Conservation (phyloP, 2,888 invertebrate genomes). For the Scaptomyza reducta region DNA sequence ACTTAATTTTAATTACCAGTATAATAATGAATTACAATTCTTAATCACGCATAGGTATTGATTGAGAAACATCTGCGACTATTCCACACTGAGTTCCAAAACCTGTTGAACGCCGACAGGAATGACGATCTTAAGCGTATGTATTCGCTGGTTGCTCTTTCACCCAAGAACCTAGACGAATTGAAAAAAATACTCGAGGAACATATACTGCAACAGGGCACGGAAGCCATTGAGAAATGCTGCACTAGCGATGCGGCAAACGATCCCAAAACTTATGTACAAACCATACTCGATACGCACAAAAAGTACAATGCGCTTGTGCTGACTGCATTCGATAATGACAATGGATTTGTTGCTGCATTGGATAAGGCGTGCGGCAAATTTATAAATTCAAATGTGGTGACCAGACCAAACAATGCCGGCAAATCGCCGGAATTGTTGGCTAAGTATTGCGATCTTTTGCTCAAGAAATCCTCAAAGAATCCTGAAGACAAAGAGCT, state of each 20-base stretch:
- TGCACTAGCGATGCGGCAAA: conserved; percentile 95
- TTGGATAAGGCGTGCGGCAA: conserved; percentile 98
- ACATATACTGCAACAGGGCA: conserved; percentile 96
- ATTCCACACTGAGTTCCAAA: conserved; percentile 97
- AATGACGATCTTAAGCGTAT: conserved; percentile 97
- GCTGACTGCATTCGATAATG: conserved; percentile 96
- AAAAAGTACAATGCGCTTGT: conserved; percentile 98
- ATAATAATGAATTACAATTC: no score
- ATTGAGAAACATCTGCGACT: conserved; percentile 98
- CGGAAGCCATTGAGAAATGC: conserved; percentile 96
- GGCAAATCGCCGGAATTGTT: conserved; percentile 98
- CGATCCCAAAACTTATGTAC: conserved; percentile 99
- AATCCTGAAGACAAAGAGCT: conserved; percentile 99
- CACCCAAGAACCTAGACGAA: conserved; percentile 95
- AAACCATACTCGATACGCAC: conserved; percentile 98
- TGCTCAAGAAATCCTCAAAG: conserved; percentile 98
- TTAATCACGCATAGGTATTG: conserved; percentile 84
- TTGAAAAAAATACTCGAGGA: conserved; percentile 94
- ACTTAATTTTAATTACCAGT: no score
- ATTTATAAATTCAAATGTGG: conserved; percentile 98
- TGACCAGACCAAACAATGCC: conserved; percentile 95
- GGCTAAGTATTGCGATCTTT: conserved; percentile 98
- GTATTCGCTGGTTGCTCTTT: conserved; percentile 96
- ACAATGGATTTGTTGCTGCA: conserved; percentile 98
- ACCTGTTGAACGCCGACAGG: conserved; percentile 96